These are phyloP conservation scores for Chromobotia macracanthus DNA, from an alignment of 2,797 vertebrate genomes.

Conservation along the genomic window DNA sequence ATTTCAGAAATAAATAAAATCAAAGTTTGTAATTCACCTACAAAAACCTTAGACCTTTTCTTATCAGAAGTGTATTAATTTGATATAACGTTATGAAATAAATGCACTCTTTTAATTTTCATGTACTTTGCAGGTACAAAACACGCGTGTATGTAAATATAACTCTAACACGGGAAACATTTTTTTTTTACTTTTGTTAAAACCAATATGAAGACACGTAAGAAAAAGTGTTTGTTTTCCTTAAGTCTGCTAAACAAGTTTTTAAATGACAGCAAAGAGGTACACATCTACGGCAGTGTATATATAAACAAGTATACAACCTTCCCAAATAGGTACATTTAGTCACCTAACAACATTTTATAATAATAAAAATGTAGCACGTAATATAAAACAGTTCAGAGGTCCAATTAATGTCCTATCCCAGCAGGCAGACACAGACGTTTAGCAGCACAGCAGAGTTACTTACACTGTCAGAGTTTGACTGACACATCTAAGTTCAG, in stretches of 20 bases:
- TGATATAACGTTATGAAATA: not conserved
- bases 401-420: not conserved
- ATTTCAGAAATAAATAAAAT: not conserved
- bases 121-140: not conserved
- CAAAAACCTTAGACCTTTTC: not conserved
- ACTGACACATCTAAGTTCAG: constrained; percentile 79
- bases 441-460: constrained; percentile 65
- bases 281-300: too few species aligned
- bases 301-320: too few species aligned
- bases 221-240: not conserved
- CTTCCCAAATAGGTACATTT: not conserved
- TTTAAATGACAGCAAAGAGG: constrained; percentile 15
- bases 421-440: constrained; percentile 34
- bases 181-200: not conserved
- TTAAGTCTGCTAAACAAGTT: not conserved
- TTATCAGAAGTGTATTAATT: not conserved
- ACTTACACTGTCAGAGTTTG: constrained; percentile 75
- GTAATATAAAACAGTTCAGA: not conserved
- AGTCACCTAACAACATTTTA: not conserved
- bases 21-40: not conserved
- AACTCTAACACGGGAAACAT: not conserved
- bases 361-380: not conserved
- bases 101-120: not conserved
- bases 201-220: not conserved
- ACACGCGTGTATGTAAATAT: not conserved